Evolutionary conservation across 1,140 invertebrate species (phyloP).

Genomic region (Pseudomyrmex dendroicus): DNA sequence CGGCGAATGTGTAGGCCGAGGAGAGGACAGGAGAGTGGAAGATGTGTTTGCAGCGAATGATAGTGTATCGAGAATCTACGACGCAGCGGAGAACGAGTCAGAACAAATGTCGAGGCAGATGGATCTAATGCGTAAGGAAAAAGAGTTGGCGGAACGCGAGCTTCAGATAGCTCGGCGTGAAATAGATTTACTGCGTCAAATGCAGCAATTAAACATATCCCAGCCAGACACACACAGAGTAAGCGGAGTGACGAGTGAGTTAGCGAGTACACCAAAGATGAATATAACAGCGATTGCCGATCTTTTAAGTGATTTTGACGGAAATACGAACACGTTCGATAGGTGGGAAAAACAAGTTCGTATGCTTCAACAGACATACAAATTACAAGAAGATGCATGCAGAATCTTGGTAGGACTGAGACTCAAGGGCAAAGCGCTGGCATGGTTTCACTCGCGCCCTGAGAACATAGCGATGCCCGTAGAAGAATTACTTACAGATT

Average conservation of each 20-base stretch:
- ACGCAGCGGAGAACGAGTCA: background rate
- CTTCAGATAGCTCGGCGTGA: background rate
- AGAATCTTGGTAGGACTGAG: background rate
- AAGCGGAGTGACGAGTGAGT: background rate
- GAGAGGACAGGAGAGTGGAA: too few relatives aligned
- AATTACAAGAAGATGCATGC: background rate
- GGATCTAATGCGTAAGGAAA: background rate
- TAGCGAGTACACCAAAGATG: background rate
- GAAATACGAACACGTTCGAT: background rate
- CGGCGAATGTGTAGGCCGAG: constrained; percentile 90
- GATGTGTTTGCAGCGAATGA: background rate
- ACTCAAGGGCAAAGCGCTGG: background rate
- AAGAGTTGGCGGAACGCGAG: background rate
- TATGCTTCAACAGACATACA: background rate
- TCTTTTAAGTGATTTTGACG: background rate
- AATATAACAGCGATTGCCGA: background rate
- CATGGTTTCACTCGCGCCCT: background rate
- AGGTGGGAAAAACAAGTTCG: background rate
- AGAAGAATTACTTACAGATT: background rate
- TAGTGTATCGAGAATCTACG: background rate
- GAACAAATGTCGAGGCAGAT: too few relatives aligned
- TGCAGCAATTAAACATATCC: background rate
- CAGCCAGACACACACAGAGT: background rate
- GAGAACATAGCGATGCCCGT: background rate
- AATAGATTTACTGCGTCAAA: background rate